phyloP scores from a whole-genome alignment of 2,888 invertebrate genomes.

The Dolichopus griseipennis region DNA sequence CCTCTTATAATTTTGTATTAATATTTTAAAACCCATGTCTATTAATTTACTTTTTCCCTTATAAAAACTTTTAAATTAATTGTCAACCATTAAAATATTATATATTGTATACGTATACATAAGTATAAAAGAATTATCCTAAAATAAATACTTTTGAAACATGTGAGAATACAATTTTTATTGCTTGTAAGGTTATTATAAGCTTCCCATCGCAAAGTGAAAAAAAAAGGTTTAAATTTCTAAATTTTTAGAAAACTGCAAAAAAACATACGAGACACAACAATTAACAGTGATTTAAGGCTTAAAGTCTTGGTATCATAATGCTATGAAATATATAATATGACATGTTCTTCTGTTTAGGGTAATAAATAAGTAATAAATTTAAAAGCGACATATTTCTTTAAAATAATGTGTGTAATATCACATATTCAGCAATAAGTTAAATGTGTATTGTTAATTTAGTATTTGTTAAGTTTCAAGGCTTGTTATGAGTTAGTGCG shows the following conservation, averaged over 20 bases:
- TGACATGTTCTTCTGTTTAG: neutral
- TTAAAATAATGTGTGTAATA: too few relatives aligned
- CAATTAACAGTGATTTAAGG: neutral
- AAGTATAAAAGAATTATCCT: neutral
- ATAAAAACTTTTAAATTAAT: neutral
- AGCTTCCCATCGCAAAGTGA: neutral
- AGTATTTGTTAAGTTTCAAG: too few relatives aligned
- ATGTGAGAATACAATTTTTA: slow-evolving; percentile 1
- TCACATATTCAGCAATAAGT: too few relatives aligned
- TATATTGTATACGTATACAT: neutral
- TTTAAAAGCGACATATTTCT: neutral
- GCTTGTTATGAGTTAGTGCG: too few relatives aligned
- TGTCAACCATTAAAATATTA: neutral
- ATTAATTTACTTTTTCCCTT: neutral
- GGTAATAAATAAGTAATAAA: neutral
- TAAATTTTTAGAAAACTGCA: too few relatives aligned
- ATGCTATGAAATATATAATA: neutral
- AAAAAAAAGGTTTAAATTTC: neutral
- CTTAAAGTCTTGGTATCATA: neutral
- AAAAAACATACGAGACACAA: neutral
- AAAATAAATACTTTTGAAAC: neutral
- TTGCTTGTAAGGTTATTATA: neutral
- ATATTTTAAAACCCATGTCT: too few relatives aligned
- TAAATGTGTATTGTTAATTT: too few relatives aligned
- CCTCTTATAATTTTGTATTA: too few relatives aligned